Evolutionary conservation across 2,797 vertebrate genomes (phyloP).

Genomic region (Chaunax sp.): DNA sequence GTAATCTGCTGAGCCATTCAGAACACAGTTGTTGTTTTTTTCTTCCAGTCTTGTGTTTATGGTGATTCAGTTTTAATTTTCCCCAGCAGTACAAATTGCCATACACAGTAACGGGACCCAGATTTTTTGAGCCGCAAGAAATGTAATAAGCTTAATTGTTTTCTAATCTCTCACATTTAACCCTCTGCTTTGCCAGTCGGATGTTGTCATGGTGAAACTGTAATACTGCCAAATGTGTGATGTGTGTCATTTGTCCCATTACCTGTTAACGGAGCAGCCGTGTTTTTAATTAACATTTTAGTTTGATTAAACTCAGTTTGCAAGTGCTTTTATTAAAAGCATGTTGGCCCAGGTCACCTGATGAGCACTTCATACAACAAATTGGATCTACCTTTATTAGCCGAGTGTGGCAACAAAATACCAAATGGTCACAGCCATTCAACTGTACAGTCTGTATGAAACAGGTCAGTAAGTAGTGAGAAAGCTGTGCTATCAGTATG

Average conservation of each 20-base stretch:
- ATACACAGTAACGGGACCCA: slow-evolving; percentile 14
- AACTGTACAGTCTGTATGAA: too few relatives aligned
- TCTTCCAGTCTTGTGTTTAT: slow-evolving; percentile 26
- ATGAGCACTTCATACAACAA: slow-evolving; percentile 37
- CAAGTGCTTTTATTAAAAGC: slow-evolving; percentile 22
- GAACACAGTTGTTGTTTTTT: slow-evolving; percentile 23
- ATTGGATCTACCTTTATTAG: slow-evolving; percentile 40
- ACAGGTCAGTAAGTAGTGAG: too few relatives aligned
- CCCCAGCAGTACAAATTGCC: slow-evolving; percentile 22
- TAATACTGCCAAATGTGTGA: too few relatives aligned
- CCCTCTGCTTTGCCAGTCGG: slow-evolving; percentile 10
- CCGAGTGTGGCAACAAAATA: slow-evolving; percentile 1
- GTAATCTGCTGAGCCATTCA: slow-evolving; percentile 35
- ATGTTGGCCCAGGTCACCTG: slow-evolving; percentile 19
- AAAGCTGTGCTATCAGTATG: too few relatives aligned
- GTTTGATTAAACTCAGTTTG: slow-evolving; percentile 42
- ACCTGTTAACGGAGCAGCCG: slow-evolving; percentile 22
- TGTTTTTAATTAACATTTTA: slow-evolving; percentile 49
- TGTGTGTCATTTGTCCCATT: slow-evolving; percentile 20
- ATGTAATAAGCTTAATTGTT: slow-evolving; percentile 31
- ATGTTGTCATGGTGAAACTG: slow-evolving; percentile 11
- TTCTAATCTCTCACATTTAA: slow-evolving; percentile 26
- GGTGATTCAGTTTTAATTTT: slow-evolving; percentile 33
- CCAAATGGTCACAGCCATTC: too few relatives aligned
- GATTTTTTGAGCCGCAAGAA: slow-evolving; percentile 22